Evolutionary conservation across 2,888 invertebrate genomes (phyloP), one percentile per base, ranked within the genome.

Genomic region (Cataglyphis rosenhaueri): DNA sequence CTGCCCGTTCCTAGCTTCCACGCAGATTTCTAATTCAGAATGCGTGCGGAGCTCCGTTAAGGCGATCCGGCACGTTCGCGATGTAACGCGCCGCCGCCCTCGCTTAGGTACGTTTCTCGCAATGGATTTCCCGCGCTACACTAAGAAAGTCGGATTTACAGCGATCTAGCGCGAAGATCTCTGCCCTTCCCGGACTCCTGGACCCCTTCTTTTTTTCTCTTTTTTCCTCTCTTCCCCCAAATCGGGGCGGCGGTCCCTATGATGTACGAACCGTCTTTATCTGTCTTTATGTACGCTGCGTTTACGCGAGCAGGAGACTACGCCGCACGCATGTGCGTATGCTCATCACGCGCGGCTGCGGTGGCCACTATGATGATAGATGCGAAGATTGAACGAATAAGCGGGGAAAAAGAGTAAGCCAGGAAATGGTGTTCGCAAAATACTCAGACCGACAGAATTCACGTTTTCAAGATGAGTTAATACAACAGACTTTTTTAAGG

Each of bases 291-390:
- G 78, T 85, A 86, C 81, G 85, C 81, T 83, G 81, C 90, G 83
- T 86, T 88, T 66, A 85, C 78, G 61, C 82, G 82, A 75, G 68
- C 70, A 78, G 52, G 85, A 70, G 59, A 70, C 82, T 81, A 86
- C 83, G 48, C 83, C 41, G 85, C 78, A 81, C 84, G 85, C 85
- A 85, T 83, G 85, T 86, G 87, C 84, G 89, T 87, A 89, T 87
- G 89, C 88, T 84, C 89, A 89, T 92, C 92, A 91, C 90, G 92
- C 89, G 71, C 87, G 79, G 65, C 64, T 91, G 88, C 87, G 89
- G 89, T 89, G 86, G 83, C 65, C 48, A n/a, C 68, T 59, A 55
- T 41, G 55, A 65, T 70, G 85, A 82, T 71, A 71, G 66, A 71
- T 73, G 81, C 64, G 81, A 82, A 74, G 89, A 89, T 90, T 78